Conservation (phyloP, 2,113 vertebrate genomes). For the Speoplatyrhinus poulsoni region DNA sequence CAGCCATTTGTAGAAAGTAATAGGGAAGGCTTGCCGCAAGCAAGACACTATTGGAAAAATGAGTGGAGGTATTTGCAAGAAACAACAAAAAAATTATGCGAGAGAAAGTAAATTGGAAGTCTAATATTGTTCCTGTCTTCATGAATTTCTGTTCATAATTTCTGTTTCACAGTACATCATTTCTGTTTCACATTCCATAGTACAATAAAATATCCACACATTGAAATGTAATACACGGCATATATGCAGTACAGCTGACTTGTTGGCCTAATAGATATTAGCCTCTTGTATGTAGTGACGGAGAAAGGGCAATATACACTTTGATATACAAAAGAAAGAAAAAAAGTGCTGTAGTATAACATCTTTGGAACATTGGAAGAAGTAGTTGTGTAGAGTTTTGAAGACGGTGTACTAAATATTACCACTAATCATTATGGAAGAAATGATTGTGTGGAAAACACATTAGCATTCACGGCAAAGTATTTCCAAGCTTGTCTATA, state of each 20-base stretch:
- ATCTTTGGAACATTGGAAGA: background rate
- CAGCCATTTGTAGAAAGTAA: constrained; percentile 55
- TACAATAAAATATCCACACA: background rate
- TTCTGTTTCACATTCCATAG: background rate
- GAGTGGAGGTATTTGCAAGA: constrained; percentile 12
- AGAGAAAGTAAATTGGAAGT: background rate
- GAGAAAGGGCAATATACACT: constrained; percentile 9
- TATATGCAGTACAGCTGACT: background rate
- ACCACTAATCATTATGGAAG: constrained; percentile 13
- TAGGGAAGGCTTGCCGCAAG: constrained; percentile 32
- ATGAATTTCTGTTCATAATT: background rate
- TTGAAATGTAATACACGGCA: background rate
- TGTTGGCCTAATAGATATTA: constrained; percentile 6
- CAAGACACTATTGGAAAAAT: constrained; percentile 19
- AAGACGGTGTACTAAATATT: constrained; percentile 2
- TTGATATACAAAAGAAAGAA: background rate
- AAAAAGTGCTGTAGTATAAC: background rate
- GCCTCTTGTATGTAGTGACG: background rate
- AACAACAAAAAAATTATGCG: background rate
- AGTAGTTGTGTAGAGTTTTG: constrained; percentile 4
- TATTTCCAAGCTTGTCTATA: constrained; percentile 13
- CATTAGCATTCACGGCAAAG: constrained; percentile 13
- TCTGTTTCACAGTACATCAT: too few relatives aligned
- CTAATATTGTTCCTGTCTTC: constrained; percentile 4
- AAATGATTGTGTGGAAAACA: background rate